Base-by-base conservation (phyloP, 1,140 invertebrate genomes). In the Phortica variegata region DNA sequence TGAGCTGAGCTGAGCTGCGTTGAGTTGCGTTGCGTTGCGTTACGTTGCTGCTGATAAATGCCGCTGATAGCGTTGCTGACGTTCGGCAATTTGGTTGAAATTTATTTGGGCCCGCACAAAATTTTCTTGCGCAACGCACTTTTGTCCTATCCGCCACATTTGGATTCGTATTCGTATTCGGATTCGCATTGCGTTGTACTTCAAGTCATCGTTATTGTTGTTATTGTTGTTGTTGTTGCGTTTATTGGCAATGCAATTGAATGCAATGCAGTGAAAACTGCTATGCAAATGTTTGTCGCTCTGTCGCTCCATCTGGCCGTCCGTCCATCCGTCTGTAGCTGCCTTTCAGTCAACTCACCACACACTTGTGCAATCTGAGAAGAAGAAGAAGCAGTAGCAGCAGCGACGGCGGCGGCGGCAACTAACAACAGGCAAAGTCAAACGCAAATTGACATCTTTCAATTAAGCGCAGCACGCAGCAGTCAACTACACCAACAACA, bases 361-460 rank as follows among this genome's bases (percentile, higher is more conserved):
- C n/a, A n/a, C n/a, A n/a, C n/a, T n/a, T n/a, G n/a, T n/a, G n/a
- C n/a, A n/a, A n/a, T n/a, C n/a, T n/a, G n/a, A n/a, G n/a, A n/a
- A n/a, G n/a, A n/a, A n/a, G n/a, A n/a, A n/a, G n/a, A n/a, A n/a
- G n/a, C n/a, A n/a, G n/a, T n/a, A n/a, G n/a, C n/a, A n/a, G n/a
- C n/a, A n/a, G n/a, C n/a, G n/a, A n/a, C n/a, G n/a, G n/a, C n/a
- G n/a, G n/a, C n/a, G n/a, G n/a, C n/a, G n/a, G n/a, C n/a, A n/a
- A n/a, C n/a, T n/a, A n/a, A n/a, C n/a, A n/a, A n/a, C n/a, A n/a
- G n/a, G n/a, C n/a, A n/a, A n/a, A n/a, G 19, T 44, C 15, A 53
- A 56, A 55, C 57, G 57, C 65, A 72, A 73, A 70, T 70, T 70
- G 70, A 73, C 70, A 65, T 73, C 69, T 73, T 73, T 73, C 65